Evolutionary conservation across 2,888 invertebrate genomes (phyloP).

Genomic region (Sialis fuliginosa): DNA sequence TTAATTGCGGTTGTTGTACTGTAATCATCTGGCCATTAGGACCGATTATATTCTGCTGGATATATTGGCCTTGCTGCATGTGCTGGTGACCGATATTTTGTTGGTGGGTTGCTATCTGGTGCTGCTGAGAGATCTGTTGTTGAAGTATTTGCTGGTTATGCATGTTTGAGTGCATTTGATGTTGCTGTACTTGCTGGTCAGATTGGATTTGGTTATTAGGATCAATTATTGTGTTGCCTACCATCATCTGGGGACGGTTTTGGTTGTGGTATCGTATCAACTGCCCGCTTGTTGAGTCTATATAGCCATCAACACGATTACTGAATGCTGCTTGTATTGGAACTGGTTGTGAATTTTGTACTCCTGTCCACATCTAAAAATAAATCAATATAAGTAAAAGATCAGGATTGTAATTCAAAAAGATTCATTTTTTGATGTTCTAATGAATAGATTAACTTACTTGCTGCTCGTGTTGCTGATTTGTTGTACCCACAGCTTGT

Average conservation of each 20-base stretch:
- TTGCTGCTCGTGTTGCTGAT: conserved; percentile 21
- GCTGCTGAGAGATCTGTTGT: conserved; percentile 12
- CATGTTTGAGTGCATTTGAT: conserved; percentile 14
- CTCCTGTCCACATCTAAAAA: conserved; percentile 17
- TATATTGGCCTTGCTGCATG: conserved; percentile 10
- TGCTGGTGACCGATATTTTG: conserved; percentile 9
- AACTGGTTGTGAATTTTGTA: conserved; percentile 1
- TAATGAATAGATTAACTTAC: conserved; percentile 5
- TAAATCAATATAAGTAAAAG: conserved; percentile 4
- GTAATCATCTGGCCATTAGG: conserved; percentile 42
- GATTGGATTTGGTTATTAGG: conserved; percentile 20
- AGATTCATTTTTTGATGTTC: conserved; percentile 2
- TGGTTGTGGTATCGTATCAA: conserved; percentile 22
- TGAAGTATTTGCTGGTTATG: conserved; percentile 17
- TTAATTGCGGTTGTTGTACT: conserved; percentile 25
- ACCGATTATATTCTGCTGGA: conserved; percentile 28
- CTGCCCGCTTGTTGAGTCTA: conserved; percentile 17
- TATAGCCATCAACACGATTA: conserved; percentile 9
- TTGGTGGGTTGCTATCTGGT: conserved; percentile 9
- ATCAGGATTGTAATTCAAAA: neutral
- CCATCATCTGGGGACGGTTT: conserved; percentile 14
- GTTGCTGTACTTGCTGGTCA: conserved; percentile 16
- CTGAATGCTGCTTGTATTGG: conserved; percentile 5
- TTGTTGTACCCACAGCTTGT: conserved; percentile 17
- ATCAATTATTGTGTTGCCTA: conserved; percentile 19